These are phyloP conservation scores for Amblyornis subalaris DNA, from an alignment of 2,113 vertebrate species.

Conservation along the genomic window DNA sequence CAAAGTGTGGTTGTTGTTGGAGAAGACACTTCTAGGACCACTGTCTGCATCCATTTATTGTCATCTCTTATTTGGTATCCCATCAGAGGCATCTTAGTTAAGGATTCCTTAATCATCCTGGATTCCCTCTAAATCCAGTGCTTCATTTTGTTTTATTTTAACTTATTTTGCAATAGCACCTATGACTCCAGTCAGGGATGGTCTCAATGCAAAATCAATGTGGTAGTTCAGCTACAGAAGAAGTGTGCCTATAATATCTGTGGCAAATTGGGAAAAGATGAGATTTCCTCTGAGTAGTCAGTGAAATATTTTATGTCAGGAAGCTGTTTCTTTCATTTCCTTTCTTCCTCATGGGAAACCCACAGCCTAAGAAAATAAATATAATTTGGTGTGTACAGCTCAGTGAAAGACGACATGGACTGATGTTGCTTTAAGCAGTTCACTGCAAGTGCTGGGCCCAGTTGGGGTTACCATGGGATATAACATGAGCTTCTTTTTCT, in stretches of 20 bases:
- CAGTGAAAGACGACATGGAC: background rate
- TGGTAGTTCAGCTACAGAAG: background rate
- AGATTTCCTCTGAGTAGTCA: background rate
- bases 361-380: background rate
- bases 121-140: background rate
- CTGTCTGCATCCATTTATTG: background rate
- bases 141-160: background rate
- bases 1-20: background rate
- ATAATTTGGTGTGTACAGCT: background rate
- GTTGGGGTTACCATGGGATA: background rate
- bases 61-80: background rate
- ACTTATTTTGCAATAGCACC: background rate
- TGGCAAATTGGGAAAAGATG: background rate
- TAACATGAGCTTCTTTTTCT: background rate
- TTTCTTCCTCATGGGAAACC: background rate
- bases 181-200: background rate
- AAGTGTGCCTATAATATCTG: background rate
- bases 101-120: background rate
- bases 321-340: background rate
- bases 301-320: background rate
- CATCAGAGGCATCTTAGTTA: background rate
- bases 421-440: background rate
- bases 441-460: background rate
- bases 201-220: background rate
- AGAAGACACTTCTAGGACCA: background rate